Percentiles rank a stretch among this genome's conserved stretches.
phyloP scores from a whole-genome alignment of 2,797 vertebrate species.

The Mormyrops boulengeri region DNA sequence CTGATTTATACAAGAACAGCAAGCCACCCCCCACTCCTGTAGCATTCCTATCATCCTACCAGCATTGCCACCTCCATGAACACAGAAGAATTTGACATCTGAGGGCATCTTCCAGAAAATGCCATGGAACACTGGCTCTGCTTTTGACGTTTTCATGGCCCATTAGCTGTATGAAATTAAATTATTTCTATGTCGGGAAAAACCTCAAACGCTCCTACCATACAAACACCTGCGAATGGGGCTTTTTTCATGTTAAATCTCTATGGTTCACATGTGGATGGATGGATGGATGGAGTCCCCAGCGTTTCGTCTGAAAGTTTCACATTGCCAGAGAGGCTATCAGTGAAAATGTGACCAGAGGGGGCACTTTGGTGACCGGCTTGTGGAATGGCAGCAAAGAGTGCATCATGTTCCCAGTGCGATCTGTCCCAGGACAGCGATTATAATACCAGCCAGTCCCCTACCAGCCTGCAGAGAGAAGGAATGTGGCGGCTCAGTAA shows the following conservation, averaged over 20 bases:
- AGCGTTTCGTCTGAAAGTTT: background rate
- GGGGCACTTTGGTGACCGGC: background rate
- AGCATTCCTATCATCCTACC: background rate
- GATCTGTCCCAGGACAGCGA: background rate
- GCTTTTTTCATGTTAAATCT: background rate
- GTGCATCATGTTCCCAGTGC: background rate
- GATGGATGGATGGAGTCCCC: background rate
- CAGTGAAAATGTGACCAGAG: background rate
- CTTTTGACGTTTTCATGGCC: background rate
- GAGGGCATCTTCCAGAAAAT: background rate
- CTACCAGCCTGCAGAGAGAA: background rate
- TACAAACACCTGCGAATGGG: background rate
- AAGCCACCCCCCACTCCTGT: background rate
- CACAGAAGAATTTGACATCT: background rate
- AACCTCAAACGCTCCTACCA: background rate
- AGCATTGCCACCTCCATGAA: background rate
- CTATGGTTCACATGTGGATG: background rate
- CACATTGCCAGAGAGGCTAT: background rate
- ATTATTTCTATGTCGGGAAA: background rate
- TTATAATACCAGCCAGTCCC: background rate
- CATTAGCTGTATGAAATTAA: background rate
- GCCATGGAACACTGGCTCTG: background rate
- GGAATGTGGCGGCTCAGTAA: background rate
- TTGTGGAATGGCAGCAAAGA: background rate
- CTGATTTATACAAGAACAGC: background rate